phyloP scores from a whole-genome alignment of 2,797 vertebrate species.

The Mormyrus proboscirostris region DNA sequence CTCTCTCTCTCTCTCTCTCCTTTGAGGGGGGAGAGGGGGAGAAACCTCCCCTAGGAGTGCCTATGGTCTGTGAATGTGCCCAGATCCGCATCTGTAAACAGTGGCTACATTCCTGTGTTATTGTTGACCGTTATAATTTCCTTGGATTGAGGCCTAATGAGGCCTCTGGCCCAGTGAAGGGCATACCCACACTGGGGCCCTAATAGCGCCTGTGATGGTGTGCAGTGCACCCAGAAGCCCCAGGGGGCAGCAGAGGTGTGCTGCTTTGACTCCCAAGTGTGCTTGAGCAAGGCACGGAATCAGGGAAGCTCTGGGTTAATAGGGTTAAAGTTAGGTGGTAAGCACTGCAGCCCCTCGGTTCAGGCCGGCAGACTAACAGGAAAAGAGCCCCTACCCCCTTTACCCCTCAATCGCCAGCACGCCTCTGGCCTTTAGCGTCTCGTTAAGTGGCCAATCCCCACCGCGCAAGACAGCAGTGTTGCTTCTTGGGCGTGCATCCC shows the following conservation, averaged over 20 bases:
- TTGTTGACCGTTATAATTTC: not conserved
- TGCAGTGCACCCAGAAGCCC: not conserved
- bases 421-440: conserved; percentile 17
- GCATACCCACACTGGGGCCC: not conserved
- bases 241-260: not conserved
- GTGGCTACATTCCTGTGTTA: not conserved
- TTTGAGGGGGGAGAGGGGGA: not conserved
- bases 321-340: not conserved
- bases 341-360: not conserved
- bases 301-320: not conserved
- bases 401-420: conserved; percentile 24
- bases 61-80: not conserved
- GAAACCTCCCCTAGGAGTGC: not conserved
- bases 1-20: not conserved
- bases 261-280: not conserved
- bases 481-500: not conserved
- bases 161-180: not conserved
- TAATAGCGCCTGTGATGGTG: not conserved
- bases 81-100: not conserved
- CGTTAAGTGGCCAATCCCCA: not conserved
- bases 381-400: not conserved
- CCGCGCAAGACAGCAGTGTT: not conserved
- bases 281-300: not conserved
- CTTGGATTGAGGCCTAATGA: not conserved
- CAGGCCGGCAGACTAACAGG: not conserved